These are phyloP conservation scores for Aphelenchoides bicaudatus DNA, from an alignment of 2,888 invertebrate genomes.

Conservation along the genomic window DNA sequence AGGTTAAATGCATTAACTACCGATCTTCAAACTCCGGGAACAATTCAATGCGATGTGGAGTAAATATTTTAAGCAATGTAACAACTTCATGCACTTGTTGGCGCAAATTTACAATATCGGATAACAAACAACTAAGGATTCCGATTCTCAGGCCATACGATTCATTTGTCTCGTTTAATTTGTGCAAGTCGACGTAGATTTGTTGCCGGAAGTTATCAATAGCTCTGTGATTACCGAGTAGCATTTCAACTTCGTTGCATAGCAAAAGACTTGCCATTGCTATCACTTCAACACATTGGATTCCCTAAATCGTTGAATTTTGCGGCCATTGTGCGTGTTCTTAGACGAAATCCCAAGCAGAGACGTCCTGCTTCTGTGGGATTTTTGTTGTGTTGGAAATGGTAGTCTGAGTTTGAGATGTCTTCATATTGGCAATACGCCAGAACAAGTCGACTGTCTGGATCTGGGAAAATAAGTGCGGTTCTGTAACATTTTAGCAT, in stretches of 20 bases:
- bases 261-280: neutral
- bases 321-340: neutral
- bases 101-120: neutral
- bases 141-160: no score
- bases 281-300: neutral
- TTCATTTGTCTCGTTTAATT: no score
- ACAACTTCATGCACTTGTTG: neutral
- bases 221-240: neutral
- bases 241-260: conserved; percentile 6
- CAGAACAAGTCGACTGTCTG: neutral
- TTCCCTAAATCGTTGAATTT: neutral
- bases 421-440: neutral
- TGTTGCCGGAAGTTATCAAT: neutral
- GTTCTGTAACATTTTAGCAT: neutral
- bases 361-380: neutral
- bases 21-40: no score
- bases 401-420: neutral
- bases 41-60: no score
- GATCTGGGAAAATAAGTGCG: neutral
- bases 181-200: neutral
- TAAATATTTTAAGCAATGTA: neutral
- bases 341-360: neutral
- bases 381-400: neutral
- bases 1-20: no score
- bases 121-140: conserved; percentile 1